A percentile compares a stretch with the other conserved stretches of the same genome.
Evolutionary conservation across 2,797 vertebrate species (phyloP).

Genomic region (Brachyrhaphis roseni): DNA sequence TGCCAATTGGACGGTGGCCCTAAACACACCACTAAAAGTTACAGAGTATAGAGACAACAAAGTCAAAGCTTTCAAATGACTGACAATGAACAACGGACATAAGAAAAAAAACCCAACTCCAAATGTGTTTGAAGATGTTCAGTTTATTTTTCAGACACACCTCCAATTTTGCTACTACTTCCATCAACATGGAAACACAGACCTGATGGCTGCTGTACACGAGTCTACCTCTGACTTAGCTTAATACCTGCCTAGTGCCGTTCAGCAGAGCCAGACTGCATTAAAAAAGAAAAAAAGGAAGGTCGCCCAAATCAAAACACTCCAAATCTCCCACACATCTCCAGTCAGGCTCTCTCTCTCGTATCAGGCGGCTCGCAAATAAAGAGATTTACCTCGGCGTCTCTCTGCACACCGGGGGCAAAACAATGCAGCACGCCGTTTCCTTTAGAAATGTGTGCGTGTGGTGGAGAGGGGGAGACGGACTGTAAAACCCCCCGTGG

Average conservation of each 20-base stretch:
- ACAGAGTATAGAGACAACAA: background rate
- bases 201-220: background rate
- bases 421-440: conserved; percentile 51
- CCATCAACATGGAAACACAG: background rate
- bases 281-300: conserved; percentile 32
- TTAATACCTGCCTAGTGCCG: conserved; percentile 52
- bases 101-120: no score
- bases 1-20: background rate
- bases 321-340: conserved; percentile 59
- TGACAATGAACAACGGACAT: background rate
- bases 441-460: conserved; percentile 37
- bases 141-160: background rate
- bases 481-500: conserved; percentile 58
- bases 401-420: conserved; percentile 27
- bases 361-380: conserved; percentile 58
- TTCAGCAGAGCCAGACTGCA: conserved; percentile 52
- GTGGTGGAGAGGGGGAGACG: conserved; percentile 22
- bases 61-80: background rate
- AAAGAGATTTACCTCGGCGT: conserved; percentile 52
- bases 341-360: conserved; percentile 38
- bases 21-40: background rate
- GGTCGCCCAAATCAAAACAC: conserved; percentile 65
- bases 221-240: conserved; percentile 18
- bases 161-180: background rate
- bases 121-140: background rate